Conservation (phyloP, 2,797 vertebrate species). For the Anguilla marmorata region DNA sequence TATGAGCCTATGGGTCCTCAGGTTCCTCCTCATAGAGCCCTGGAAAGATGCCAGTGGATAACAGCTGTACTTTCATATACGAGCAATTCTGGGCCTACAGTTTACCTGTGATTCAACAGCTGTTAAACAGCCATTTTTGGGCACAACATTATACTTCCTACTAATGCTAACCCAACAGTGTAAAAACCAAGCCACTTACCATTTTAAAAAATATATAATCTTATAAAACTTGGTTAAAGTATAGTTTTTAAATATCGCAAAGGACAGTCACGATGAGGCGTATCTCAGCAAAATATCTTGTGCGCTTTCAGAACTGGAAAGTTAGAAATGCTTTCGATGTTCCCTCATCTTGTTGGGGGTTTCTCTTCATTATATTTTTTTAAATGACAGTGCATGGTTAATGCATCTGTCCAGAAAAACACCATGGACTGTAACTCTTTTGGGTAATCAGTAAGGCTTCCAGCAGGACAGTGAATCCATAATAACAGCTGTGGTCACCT, state of each 20-base stretch:
- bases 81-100: not conserved
- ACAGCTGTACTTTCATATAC: not conserved
- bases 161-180: not conserved
- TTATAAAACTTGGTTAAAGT: not conserved
- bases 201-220: not conserved
- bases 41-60: not conserved
- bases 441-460: not conserved
- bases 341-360: not conserved
- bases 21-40: not conserved
- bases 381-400: not conserved
- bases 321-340: not conserved
- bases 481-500: not conserved
- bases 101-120: not conserved
- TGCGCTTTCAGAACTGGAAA: not conserved
- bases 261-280: not conserved
- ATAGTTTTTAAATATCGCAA: not conserved
- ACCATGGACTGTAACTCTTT: not conserved
- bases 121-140: not conserved
- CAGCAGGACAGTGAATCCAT: not conserved
- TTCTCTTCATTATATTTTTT: not conserved
- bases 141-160: not conserved
- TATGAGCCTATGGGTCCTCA: not conserved
- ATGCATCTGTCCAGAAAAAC: not conserved
- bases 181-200: not conserved
- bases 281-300: not conserved